A percentile compares a stretch with the other conserved stretches of the same genome.
Evolutionary conservation across 2,888 invertebrate species (phyloP).

Genomic region (Pteria penguin): DNA sequence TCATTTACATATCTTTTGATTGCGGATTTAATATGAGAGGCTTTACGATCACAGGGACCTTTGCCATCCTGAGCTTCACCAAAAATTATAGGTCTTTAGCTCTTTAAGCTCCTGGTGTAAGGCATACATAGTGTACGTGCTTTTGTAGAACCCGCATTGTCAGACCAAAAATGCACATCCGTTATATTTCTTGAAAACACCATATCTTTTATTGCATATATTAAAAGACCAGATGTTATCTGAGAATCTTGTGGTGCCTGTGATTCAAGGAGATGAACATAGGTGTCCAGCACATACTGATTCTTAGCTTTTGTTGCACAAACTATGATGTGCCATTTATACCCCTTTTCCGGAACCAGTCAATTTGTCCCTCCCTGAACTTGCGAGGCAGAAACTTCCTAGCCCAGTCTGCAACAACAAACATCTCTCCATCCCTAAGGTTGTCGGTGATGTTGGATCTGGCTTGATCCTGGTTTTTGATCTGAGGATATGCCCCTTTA

Average conservation of each 20-base stretch:
- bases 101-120: background rate
- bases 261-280: background rate
- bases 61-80: slow-evolving; percentile 12
- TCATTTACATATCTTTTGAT: slow-evolving; percentile 29
- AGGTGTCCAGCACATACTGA: background rate
- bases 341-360: background rate
- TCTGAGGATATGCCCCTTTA: background rate
- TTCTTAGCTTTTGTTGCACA: background rate
- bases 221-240: background rate
- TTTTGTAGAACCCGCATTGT: background rate
- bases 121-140: background rate
- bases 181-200: background rate
- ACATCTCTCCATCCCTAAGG: background rate
- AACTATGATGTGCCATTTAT: background rate
- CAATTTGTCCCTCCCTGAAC: background rate
- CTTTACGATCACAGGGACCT: slow-evolving; percentile 21
- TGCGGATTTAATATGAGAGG: too few relatives aligned
- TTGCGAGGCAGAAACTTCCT: background rate
- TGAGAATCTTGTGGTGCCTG: background rate
- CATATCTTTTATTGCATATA: background rate
- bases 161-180: background rate
- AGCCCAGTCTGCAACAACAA: slow-evolving; percentile 1
- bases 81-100: background rate
- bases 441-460: background rate
- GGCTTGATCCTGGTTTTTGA: background rate